A percentile compares a stretch with the other conserved stretches of the same genome.
These are phyloP conservation scores for Alsophila aescularia DNA, from an alignment of 2,888 invertebrate genomes.

Conservation along the genomic window DNA sequence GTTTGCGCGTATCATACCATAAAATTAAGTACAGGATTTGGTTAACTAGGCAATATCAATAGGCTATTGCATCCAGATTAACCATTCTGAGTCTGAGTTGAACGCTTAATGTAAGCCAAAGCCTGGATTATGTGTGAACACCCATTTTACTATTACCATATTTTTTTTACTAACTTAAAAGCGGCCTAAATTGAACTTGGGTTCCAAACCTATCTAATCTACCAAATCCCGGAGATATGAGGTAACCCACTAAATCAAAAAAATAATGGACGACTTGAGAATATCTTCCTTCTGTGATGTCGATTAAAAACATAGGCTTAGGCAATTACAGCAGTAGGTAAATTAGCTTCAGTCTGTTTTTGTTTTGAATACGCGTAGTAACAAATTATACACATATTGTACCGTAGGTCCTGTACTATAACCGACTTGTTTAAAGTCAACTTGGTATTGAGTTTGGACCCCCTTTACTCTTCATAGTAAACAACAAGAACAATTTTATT, in stretches of 20 bases:
- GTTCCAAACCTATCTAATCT: constrained; percentile 4
- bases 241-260: no score
- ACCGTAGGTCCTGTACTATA: not conserved
- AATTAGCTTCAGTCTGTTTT: not conserved
- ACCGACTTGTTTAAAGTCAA: constrained; percentile 15
- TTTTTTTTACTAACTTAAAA: no score
- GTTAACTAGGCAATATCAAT: not conserved
- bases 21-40: not conserved
- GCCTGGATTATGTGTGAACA: not conserved
- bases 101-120: not conserved
- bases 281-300: no score
- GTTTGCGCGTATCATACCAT: no score
- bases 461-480: constrained; percentile 27
- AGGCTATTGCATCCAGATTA: constrained; percentile 1
- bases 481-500: constrained; percentile 36
- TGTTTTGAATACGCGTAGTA: not conserved
- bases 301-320: no score
- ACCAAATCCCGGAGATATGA: no score
- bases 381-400: not conserved
- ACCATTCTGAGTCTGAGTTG: no score
- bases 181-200: constrained; percentile 1
- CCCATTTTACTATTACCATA: not conserved
- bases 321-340: no score
- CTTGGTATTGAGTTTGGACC: constrained; percentile 23
- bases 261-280: no score